Evolutionary conservation across 2,797 vertebrate species (phyloP).

Genomic region (Heteromormyrus szaboi): DNA sequence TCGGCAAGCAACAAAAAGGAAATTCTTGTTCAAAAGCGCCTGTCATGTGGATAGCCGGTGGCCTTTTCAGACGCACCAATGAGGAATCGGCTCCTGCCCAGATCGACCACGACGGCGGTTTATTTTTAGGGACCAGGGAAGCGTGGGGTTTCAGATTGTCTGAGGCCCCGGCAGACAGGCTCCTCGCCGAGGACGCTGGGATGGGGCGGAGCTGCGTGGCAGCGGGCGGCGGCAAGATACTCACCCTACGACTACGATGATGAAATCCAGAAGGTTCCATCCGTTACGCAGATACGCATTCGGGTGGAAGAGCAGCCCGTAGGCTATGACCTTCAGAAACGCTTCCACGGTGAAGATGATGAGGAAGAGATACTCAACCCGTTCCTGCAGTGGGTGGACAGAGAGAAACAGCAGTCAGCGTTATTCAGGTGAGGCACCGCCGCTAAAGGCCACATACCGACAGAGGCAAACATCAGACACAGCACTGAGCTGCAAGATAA

Average conservation of each 20-base stretch:
- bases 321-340: conserved; percentile 98
- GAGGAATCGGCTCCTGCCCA: not conserved
- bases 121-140: not conserved
- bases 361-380: conserved; percentile 99
- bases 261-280: conserved; percentile 98
- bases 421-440: not conserved
- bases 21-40: not conserved
- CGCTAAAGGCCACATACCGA: not conserved
- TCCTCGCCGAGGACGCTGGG: not conserved
- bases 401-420: conserved; percentile 30
- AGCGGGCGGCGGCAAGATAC: conserved; percentile 41
- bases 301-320: conserved; percentile 96
- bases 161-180: conserved; percentile 29
- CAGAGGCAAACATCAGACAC: not conserved
- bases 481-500: not conserved
- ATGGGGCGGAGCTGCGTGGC: not conserved
- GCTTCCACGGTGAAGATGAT: conserved; percentile 99
- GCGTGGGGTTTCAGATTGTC: not conserved
- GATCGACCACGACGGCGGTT: not conserved
- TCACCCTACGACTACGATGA: conserved; percentile 98
- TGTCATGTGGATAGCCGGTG: not conserved
- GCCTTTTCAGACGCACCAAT: not conserved
- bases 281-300: conserved; percentile 98
- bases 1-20: not conserved
- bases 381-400: conserved; percentile 73